Conservation (phyloP, 1,140 invertebrate species). For the Gonioctena quinquepunctata region DNA sequence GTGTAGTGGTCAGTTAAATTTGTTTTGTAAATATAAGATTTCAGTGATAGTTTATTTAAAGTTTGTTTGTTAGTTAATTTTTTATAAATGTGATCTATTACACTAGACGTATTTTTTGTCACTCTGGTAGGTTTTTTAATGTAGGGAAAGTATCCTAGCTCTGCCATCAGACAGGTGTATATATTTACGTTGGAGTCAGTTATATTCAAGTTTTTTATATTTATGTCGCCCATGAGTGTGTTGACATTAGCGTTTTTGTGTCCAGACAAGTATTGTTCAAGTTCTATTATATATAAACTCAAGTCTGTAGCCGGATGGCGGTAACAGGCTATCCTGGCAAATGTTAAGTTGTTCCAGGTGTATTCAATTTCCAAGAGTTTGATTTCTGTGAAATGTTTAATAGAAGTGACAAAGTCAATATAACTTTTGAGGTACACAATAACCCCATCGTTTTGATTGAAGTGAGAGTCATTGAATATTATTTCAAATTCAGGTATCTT, state of each 20-base stretch:
- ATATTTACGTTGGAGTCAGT: neutral
- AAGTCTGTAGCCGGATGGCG: neutral
- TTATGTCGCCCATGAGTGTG: neutral
- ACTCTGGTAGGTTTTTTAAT: conserved; percentile 14
- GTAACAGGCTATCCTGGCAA: neutral
- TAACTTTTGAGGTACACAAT: neutral
- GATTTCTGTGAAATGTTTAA: neutral
- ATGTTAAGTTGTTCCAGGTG: neutral
- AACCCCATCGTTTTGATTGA: conserved; percentile 10
- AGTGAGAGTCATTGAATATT: neutral
- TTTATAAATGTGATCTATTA: conserved; percentile 6
- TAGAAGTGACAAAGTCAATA: neutral
- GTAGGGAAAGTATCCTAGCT: neutral
- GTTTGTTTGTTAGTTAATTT: neutral
- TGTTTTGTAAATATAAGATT: neutral
- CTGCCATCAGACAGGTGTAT: neutral
- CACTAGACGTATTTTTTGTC: neutral
- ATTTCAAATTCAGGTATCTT: conserved; percentile 5
- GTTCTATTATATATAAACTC: neutral
- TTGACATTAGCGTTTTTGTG: neutral
- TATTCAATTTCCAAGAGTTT: neutral
- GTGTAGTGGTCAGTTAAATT: conserved; percentile 16
- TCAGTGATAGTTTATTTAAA: neutral
- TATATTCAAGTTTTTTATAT: too few species aligned
- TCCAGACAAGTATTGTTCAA: neutral